These are phyloP conservation scores for Malurus alboscapulatus DNA, from an alignment of 2,113 vertebrate genomes.

Conservation along the genomic window DNA sequence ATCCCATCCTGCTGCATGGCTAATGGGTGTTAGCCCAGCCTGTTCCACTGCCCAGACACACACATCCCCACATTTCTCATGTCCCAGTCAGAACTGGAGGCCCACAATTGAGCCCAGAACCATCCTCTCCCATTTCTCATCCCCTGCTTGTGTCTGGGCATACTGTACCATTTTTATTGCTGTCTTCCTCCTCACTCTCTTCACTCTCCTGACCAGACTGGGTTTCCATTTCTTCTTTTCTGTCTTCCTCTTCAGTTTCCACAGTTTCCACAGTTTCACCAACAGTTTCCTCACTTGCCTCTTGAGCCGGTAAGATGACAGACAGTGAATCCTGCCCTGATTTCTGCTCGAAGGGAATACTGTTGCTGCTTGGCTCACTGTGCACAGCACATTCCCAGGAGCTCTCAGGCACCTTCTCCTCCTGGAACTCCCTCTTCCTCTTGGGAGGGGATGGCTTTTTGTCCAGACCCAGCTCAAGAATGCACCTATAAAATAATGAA, in stretches of 20 bases:
- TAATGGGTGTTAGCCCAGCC: too few species aligned
- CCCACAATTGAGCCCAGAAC: background rate
- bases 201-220: background rate
- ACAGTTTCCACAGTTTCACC: background rate
- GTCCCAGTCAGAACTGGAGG: background rate
- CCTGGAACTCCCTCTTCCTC: constrained; percentile 51
- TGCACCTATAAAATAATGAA: constrained; percentile 77
- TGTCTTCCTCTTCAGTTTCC: background rate
- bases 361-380: background rate
- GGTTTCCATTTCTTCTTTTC: background rate
- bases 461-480: constrained; percentile 88
- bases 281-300: background rate
- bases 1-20: background rate
- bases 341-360: background rate
- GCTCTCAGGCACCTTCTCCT: background rate
- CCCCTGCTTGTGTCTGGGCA: background rate
- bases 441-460: constrained; percentile 80
- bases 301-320: background rate
- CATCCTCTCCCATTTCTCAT: background rate
- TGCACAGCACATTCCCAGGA: background rate
- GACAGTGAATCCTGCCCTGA: background rate
- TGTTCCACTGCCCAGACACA: background rate
- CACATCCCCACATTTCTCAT: background rate
- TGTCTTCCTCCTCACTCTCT: constrained; percentile 34
- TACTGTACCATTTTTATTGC: constrained; percentile 67